These are phyloP conservation scores for Invenusta paracnida DNA, from an alignment of 2,888 invertebrate genomes.

Conservation along the genomic window DNA sequence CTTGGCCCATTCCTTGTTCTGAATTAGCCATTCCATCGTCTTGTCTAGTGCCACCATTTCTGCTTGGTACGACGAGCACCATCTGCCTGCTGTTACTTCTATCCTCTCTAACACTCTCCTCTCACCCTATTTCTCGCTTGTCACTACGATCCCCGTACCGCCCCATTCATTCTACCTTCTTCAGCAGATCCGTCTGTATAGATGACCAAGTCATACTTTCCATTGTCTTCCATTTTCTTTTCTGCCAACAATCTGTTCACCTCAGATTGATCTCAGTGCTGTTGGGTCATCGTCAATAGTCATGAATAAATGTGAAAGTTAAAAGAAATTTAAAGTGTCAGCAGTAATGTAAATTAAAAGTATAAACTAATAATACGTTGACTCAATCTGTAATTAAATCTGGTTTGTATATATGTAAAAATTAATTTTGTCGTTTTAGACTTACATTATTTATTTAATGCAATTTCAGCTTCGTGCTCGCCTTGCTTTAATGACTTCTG, in stretches of 20 bases:
- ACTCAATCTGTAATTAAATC: no score
- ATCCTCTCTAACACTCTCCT: background rate
- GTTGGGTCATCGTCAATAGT: no score
- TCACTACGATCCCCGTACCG: background rate
- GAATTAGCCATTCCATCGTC: background rate
- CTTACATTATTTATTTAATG: no score
- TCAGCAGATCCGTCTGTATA: background rate
- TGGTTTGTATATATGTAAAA: no score
- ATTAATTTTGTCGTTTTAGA: no score
- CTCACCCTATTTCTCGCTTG: background rate
- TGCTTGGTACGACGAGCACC: background rate
- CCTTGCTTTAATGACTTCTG: background rate
- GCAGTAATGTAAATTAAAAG: no score
- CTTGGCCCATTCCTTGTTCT: background rate
- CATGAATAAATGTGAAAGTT: no score
- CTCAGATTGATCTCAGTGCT: no score
- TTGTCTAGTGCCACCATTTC: background rate
- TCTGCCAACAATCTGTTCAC: no score
- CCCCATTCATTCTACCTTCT: no score
- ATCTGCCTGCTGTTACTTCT: background rate
- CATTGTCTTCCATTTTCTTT: background rate
- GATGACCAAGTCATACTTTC: background rate
- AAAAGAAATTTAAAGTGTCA: no score
- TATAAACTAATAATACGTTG: no score
- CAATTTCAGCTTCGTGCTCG: background rate